phyloP scores from a whole-genome alignment of 2,113 vertebrate genomes.

The Alaudala cheleensis region DNA sequence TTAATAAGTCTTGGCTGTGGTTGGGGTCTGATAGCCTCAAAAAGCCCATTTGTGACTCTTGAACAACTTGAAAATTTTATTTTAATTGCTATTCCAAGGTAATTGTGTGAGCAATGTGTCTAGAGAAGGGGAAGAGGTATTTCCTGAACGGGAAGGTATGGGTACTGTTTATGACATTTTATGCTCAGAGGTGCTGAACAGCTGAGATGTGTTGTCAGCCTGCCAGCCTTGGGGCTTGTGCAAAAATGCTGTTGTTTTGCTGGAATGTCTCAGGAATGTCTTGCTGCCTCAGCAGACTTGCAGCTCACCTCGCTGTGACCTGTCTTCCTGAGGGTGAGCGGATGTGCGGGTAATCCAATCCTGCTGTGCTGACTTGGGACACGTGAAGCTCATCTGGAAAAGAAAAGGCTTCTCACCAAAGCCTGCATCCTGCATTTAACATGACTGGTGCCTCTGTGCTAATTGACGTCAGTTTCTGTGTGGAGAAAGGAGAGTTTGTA shows the following conservation, averaged over 20 bases:
- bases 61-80: neutral
- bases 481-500: neutral
- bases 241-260: neutral
- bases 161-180: fast-evolving
- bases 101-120: neutral
- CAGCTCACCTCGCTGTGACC: neutral
- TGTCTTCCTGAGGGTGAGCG: neutral
- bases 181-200: neutral
- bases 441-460: neutral
- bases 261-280: neutral
- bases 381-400: neutral
- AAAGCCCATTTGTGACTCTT: neutral
- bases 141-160: neutral
- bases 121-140: neutral
- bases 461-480: neutral
- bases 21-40: neutral
- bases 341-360: slow-evolving; percentile 4
- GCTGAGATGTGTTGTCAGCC: neutral
- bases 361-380: neutral
- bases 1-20: neutral
- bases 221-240: neutral
- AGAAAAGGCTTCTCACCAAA: neutral
- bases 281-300: neutral
- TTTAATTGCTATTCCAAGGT: neutral
- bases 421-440: fast-evolving